Conservation (phyloP, 2,888 invertebrate genomes). For the Gymnosoma rotundatum region DNA sequence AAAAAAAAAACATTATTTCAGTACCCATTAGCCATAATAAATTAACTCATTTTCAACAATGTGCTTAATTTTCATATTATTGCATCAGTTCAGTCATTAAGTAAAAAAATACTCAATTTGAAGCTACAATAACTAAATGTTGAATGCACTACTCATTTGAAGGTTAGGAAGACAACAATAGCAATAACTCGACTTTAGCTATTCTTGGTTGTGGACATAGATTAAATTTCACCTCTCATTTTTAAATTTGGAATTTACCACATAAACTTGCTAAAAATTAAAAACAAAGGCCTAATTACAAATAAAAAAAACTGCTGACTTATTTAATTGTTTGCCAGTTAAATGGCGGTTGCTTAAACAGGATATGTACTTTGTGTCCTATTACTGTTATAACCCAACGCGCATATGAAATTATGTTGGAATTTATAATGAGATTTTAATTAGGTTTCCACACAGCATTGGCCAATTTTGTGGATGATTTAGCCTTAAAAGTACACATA, state of each 20-base stretch:
- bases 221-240: no score
- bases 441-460: constrained; percentile 63
- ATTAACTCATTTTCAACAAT: no score
- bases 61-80: no score
- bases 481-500: constrained; percentile 27
- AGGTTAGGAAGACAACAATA: no score
- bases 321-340: constrained; percentile 43
- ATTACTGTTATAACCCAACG: constrained; percentile 45
- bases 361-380: constrained; percentile 49
- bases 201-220: no score
- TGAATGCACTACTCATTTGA: no score
- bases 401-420: constrained; percentile 61
- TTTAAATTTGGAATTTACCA: neutral
- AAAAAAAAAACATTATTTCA: no score
- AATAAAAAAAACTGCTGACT: constrained; percentile 34
- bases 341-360: constrained; percentile 34
- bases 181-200: no score
- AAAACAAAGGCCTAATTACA: constrained; percentile 25
- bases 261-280: constrained; percentile 13
- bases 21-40: no score
- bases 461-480: constrained; percentile 59
- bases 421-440: constrained; percentile 69
- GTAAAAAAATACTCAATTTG: no score
- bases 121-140: no score
- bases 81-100: no score